Evolutionary conservation across 2,113 vertebrate species (phyloP), one percentile per base, ranked within the genome.

Genomic region (Aplodontia rufa): DNA sequence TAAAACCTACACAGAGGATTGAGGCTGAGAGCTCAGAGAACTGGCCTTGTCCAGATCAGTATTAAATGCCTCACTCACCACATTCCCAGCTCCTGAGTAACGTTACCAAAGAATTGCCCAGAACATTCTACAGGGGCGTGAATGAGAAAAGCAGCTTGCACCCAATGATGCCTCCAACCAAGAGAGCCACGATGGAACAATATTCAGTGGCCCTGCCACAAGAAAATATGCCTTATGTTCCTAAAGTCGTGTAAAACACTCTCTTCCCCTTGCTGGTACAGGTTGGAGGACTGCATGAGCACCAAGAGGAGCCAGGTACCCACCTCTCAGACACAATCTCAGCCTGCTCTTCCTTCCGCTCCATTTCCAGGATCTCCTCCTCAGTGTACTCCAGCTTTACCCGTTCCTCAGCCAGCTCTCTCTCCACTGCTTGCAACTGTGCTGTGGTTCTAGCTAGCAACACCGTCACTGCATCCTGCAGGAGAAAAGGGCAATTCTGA

Each of bases 321-420:
- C 96, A 99, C 99, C 99, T 99, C 96, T 99, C 99, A 5, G 99
- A 99, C 32, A 98, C 71, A 0, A 97, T 99, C 98, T 99, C 99
- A 0, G 98, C 98, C 26, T 98, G 99, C 95, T 99, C 99, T 60
- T 99, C 99, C 97, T 99, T 99, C 95, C 98, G 98, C 88, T 99
- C 99, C 95, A 99, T 98, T 93, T 99, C 98, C 53, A 99, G 94
- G 58, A 98, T 98, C 96, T 98, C 99, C 71, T 99, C 99, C 96
- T 99, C 98, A 0, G 98, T 98, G 94, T 98, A 98, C 92, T 99
- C 99, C 96, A 99, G 93, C 97, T 98, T 98, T 66, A 98, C 98
- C 11, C 97, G 98, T 91, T 99, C 98, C 96, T 98, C 98, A 28
- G 98, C 99, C 85, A 99, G 81, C 93, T 99, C 99, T 87, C 98